Evolutionary conservation across 2,113 vertebrate genomes (phyloP).

Genomic region (Lepus europaeus): DNA sequence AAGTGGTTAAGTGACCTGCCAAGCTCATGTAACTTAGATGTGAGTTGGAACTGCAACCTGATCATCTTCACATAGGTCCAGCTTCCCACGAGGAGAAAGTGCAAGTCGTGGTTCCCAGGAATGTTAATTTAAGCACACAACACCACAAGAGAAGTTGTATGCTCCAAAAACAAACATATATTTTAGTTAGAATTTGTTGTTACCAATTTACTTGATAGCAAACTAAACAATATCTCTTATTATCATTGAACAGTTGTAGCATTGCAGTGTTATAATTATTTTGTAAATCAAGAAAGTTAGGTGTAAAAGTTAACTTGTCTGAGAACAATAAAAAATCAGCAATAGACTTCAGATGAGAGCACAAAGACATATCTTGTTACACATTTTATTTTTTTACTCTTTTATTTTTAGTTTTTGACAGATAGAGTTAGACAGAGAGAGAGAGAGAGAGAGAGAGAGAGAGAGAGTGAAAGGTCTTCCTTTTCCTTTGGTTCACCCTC

Average conservation of each 20-base stretch:
- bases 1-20: neutral
- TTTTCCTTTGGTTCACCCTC: too few species aligned
- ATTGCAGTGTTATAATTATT: neutral
- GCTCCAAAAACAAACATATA: slow-evolving; percentile 3
- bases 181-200: slow-evolving; percentile 49
- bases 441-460: too few species aligned
- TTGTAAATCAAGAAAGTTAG: slow-evolving; percentile 26
- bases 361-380: neutral
- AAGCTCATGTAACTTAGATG: neutral
- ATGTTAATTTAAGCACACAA: slow-evolving; percentile 50
- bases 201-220: slow-evolving; percentile 27
- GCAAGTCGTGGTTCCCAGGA: neutral
- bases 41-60: neutral
- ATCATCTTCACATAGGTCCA: neutral
- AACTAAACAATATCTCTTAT: neutral
- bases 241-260: slow-evolving; percentile 12
- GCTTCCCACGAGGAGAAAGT: neutral
- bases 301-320: slow-evolving; percentile 15
- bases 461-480: too few species aligned
- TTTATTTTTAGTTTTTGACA: too few species aligned
- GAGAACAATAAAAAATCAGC: slow-evolving; percentile 33
- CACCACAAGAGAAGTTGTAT: neutral
- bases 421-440: too few species aligned
- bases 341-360: slow-evolving; percentile 1
- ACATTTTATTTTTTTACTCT: too few species aligned